phyloP scores from a whole-genome alignment of 2,113 vertebrate species.

The Carollia perspicillata region DNA sequence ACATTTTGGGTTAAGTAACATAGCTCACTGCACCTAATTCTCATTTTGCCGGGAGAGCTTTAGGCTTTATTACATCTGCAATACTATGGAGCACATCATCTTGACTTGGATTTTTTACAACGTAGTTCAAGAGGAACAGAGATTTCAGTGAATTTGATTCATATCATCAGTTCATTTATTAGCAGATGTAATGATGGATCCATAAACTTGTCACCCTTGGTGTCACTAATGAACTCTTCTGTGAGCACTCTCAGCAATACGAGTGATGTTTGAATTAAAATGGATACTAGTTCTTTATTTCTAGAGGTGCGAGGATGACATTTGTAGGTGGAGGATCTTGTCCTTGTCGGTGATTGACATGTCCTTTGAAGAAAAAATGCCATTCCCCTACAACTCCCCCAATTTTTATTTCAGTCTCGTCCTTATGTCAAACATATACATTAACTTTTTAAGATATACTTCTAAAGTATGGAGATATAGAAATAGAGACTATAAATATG shows the following conservation, averaged over 20 bases:
- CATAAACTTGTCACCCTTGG: slow-evolving; percentile 33
- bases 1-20: slow-evolving; percentile 53
- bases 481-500: slow-evolving; percentile 4
- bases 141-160: slow-evolving; percentile 59
- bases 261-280: background rate
- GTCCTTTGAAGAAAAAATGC: background rate
- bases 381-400: background rate
- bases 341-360: background rate
- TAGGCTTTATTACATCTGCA: slow-evolving; percentile 58
- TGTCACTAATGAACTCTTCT: slow-evolving; percentile 64
- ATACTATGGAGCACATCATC: slow-evolving; percentile 7
- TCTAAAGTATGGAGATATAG: background rate
- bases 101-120: slow-evolving; percentile 47
- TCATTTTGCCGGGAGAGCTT: slow-evolving; percentile 51
- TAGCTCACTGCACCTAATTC: slow-evolving; percentile 37
- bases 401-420: background rate
- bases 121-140: slow-evolving; percentile 41
- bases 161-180: slow-evolving; percentile 66
- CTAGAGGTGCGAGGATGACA: background rate
- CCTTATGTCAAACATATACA: background rate
- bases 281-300: background rate
- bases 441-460: background rate
- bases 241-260: slow-evolving; percentile 16
- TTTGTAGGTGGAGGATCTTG: background rate
- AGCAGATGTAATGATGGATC: slow-evolving; percentile 28